phyloP scores from a whole-genome alignment of 2,888 invertebrate species.

The Drosophila nr. medialis region DNA sequence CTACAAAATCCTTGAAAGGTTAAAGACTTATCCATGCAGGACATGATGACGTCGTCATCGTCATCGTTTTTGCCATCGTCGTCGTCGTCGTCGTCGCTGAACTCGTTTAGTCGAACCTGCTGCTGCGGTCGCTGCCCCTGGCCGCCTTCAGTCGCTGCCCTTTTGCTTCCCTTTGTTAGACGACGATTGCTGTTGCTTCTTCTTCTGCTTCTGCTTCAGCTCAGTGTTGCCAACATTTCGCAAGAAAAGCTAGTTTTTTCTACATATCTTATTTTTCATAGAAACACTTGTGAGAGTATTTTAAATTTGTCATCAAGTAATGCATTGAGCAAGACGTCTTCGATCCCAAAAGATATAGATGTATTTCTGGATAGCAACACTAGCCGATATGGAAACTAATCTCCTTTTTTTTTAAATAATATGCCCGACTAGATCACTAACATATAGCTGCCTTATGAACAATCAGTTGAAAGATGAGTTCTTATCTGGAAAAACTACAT shows the following conservation, averaged over 20 bases:
- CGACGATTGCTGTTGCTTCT: neutral
- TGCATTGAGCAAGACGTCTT: no score
- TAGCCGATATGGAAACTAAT: no score
- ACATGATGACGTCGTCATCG: conserved; percentile 50
- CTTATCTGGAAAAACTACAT: no score
- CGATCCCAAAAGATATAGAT: neutral
- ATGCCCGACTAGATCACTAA: no score
- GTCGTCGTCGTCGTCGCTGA: conserved; percentile 44
- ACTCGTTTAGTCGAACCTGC: conserved; percentile 74
- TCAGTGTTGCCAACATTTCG: conserved; percentile 2
- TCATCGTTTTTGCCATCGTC: conserved; percentile 2
- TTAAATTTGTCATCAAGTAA: neutral
- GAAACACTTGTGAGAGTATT: neutral
- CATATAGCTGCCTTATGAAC: no score
- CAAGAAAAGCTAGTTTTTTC: neutral
- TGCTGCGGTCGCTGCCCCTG: conserved; percentile 79
- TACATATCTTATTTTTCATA: neutral
- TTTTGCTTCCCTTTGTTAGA: conserved; percentile 32
- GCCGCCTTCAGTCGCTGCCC: conserved; percentile 52
- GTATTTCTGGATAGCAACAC: neutral
- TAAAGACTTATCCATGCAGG: conserved; percentile 80
- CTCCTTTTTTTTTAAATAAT: no score
- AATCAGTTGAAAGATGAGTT: no score
- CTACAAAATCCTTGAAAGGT: conserved; percentile 82
- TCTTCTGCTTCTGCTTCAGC: neutral